Conservation (phyloP, 2,888 invertebrate species). For the Emmelina monodactyla region DNA sequence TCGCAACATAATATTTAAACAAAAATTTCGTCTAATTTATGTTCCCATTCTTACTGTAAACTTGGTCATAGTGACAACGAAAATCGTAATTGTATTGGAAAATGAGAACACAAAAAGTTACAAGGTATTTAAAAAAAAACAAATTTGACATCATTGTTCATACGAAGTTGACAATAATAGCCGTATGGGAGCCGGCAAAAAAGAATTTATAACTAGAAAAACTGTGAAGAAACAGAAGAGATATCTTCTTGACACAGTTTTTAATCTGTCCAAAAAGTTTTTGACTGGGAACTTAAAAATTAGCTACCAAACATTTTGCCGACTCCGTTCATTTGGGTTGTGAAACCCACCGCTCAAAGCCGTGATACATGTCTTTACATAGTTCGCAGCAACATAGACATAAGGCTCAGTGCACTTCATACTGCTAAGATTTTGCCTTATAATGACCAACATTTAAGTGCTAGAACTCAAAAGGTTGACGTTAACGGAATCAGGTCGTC, state of each 20-base stretch:
- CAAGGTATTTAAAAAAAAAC: too few species aligned
- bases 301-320: neutral
- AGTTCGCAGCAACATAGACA: slow-evolving; percentile 16
- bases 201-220: slow-evolving; percentile 18
- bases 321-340: slow-evolving; percentile 18
- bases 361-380: slow-evolving; percentile 21
- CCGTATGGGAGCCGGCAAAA: slow-evolving; percentile 18
- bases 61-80: too few species aligned
- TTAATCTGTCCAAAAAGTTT: slow-evolving; percentile 18
- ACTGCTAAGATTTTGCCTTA: neutral
- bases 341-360: slow-evolving; percentile 16
- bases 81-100: too few species aligned
- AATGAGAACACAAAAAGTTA: too few species aligned
- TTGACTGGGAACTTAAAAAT: slow-evolving; percentile 1
- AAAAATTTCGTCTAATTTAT: too few species aligned
- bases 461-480: too few species aligned
- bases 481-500: too few species aligned
- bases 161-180: slow-evolving; percentile 12
- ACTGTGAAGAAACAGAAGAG: slow-evolving; percentile 14
- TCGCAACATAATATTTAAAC: too few species aligned
- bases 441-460: too few species aligned
- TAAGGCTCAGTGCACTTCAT: neutral
- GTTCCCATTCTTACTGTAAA: too few species aligned
- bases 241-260: slow-evolving; percentile 6
- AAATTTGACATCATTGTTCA: too few species aligned